Evolutionary conservation across 2,888 invertebrate species (phyloP), one percentile per base, ranked within the genome.

Genomic region (Drosophila birchii): DNA sequence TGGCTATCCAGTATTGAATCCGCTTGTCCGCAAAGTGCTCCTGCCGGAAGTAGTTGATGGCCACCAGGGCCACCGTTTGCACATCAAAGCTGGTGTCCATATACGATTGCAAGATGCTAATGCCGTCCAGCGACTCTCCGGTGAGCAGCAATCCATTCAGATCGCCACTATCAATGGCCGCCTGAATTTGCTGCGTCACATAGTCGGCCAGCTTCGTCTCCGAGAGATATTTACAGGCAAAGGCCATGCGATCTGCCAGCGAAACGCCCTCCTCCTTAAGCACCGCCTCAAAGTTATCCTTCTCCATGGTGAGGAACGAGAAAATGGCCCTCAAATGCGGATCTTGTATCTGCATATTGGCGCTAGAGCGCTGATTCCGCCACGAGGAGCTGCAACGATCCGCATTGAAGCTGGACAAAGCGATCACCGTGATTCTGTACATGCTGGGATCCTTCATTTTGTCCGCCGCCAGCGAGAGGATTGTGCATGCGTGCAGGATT

Each of bases 321-420:
- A 98, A 98, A 92, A 98, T 96, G 8, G 97, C 97, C 88, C 97
- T 94, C 75, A 99, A 94, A 93, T 98, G 98, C 0, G 98, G 96
- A 94, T 98, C 97, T n/a, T 95, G 94, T 58, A 98, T 94, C 90
- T 96, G 96, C 23, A 94, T 94, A 81, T 95, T 95, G n/a, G 97
- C 96, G 45, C 93, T 93, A 1, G 95, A 92, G 81, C 97, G 96
- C 64, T 96, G 95, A 92, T 95, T 95, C 67, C 95, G 94, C 97
- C 96, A 98, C 89, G 96, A 94, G 2, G 80, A 80, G 26, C 95
- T 95, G 79, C 95, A 95, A 55, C 95, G 95, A 90, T 98, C 97
- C 79, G 97, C 97, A 56, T 96, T 96, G 91, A 96, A 98, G n/a
- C 98, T 96, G 49, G 96, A 95, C 39, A 97, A 92, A 1, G 97